phyloP scores from a whole-genome alignment of 1,140 invertebrate species.

The Epicauta chinensis region DNA sequence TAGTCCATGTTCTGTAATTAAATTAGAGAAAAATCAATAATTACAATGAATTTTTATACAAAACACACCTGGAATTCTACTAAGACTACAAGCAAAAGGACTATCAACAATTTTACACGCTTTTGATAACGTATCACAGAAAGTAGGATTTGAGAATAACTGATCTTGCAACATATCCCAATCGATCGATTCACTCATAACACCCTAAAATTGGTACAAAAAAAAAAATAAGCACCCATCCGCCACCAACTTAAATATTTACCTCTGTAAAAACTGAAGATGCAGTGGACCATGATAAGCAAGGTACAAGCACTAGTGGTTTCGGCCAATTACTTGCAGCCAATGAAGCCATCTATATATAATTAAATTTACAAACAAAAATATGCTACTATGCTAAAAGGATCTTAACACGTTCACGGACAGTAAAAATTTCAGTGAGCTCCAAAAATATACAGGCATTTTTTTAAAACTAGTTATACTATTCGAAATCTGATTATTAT shows the following conservation, averaged over 20 bases:
- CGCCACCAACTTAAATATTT: conserved; percentile 25
- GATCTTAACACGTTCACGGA: too few species aligned
- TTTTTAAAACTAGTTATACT: too few species aligned
- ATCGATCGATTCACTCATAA: conserved; percentile 90
- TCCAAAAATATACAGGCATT: too few species aligned
- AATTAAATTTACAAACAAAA: conserved; percentile 3
- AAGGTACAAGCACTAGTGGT: conserved; percentile 88
- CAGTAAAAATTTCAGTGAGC: too few species aligned
- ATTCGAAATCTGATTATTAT: too few species aligned
- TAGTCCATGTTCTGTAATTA: conserved; percentile 15
- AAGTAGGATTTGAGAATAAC: conserved; percentile 77
- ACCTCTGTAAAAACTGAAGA: conserved; percentile 92
- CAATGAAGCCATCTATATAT: conserved; percentile 86
- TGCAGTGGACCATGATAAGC: conserved; percentile 95
- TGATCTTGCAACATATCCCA: conserved; percentile 88
- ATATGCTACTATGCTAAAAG: neutral
- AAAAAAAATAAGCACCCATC: conserved; percentile 20
- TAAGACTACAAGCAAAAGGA: conserved; percentile 35
- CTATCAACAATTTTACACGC: conserved; percentile 44
- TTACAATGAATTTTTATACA: neutral
- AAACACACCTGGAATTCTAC: conserved; percentile 26
- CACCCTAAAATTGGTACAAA: conserved; percentile 67
- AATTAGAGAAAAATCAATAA: neutral
- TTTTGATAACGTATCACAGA: conserved; percentile 76
- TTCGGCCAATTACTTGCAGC: conserved; percentile 92